Evolutionary conservation across 2,113 vertebrate genomes (phyloP), one percentile per base, ranked within the genome.

Genomic region (Cranoglanis bouderius): DNA sequence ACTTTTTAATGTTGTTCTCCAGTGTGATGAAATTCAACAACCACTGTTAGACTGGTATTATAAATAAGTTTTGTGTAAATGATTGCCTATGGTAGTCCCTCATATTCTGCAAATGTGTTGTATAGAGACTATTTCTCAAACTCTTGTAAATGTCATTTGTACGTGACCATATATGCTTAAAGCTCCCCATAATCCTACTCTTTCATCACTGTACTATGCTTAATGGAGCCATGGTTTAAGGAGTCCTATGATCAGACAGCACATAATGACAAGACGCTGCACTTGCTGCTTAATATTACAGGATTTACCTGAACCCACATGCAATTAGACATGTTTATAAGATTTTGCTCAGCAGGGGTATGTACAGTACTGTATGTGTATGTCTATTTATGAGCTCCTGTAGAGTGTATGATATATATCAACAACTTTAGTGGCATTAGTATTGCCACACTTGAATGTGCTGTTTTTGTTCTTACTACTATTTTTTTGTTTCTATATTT

Each of bases 231-330:
- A 26, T 35, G 35, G 6, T 35, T 87, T 35, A 38, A 65, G 21
- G 46, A 53, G 32, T 57, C 46, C 49, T 82, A 57, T 82, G 35
- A 88, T 88, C 63, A 72, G 86, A n/a, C 61, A 57, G 19, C n/a
- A 53, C 18, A 35, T 53, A 70, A 72, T 70, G 77, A 38, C 77
- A 82, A 57, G 61, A 40, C 55, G 2, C 18, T 46, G 19, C 38
- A 46, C 51, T 86, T 3, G 0, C 74, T 77, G 26, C 46, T 35
- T 51, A 61, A 82, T 82, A 38, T 81, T 61, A 51, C 7, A 49
- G 59, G 59, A 35, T 82, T 82, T 55, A 70, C 46, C n/a, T 38
- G 67, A 55, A n/a, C 77, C 77, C 13, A 13, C 26, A 65, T 13
- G 46, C 32, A 70, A 63, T 87, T 67, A 87, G 43, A 38, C 77